These are phyloP conservation scores for Zoanthus solanderi DNA, from an alignment of 92 coral and sea anemone genomes.

Conservation along the genomic window DNA sequence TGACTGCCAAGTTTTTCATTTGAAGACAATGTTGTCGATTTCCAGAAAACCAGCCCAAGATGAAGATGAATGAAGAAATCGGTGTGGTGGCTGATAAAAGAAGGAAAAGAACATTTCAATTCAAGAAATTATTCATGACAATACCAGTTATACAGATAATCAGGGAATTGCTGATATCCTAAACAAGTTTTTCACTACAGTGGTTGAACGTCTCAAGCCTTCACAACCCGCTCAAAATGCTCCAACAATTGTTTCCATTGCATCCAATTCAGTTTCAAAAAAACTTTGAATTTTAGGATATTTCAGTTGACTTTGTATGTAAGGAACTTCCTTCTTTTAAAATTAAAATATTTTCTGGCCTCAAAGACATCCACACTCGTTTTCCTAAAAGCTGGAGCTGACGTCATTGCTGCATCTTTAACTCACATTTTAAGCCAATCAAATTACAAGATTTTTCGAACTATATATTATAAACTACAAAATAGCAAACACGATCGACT, in stretches of 20 bases:
- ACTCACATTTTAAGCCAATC: conserved; percentile 29
- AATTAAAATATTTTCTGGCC: conserved; percentile 59
- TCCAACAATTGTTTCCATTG: conserved; percentile 22
- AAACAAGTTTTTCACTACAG: conserved; percentile 53
- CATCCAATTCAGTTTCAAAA: conserved; percentile 6
- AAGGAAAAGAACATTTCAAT: conserved; percentile 50
- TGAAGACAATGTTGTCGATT: too few relatives aligned
- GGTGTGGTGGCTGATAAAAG: too few relatives aligned
- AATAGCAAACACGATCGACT: conserved; percentile 9
- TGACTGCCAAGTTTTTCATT: too few relatives aligned
- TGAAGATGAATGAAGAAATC: too few relatives aligned
- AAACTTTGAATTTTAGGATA: conserved; percentile 56
- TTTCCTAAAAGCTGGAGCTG: conserved; percentile 60
- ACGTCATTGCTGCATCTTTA: conserved; percentile 58
- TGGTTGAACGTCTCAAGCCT: conserved; percentile 33
- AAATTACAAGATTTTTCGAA: too few relatives aligned
- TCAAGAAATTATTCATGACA: conserved; percentile 36
- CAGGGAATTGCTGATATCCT: conserved; percentile 26
- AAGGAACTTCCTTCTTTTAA: conserved; percentile 57
- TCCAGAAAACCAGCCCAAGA: too few relatives aligned
- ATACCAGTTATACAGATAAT: conserved; percentile 17
- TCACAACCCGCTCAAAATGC: conserved; percentile 14
- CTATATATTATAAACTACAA: too few relatives aligned
- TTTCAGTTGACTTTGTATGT: conserved; percentile 61
- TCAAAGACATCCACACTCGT: conserved; percentile 58